phyloP scores from a whole-genome alignment of 2,888 invertebrate species.

The Monopis laevigella region DNA sequence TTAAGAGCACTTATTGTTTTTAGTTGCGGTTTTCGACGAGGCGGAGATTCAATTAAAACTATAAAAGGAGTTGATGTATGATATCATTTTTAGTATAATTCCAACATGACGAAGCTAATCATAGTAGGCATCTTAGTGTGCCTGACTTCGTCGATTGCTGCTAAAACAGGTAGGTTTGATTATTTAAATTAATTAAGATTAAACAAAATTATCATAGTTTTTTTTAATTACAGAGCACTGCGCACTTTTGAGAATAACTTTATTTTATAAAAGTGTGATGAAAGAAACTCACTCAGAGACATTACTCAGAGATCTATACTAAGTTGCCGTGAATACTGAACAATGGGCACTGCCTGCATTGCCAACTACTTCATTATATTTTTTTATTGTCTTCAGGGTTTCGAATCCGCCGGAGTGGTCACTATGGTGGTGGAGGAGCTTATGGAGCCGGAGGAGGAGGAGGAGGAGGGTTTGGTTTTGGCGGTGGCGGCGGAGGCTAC shows the following conservation, averaged over 20 bases:
- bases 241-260: too few relatives aligned
- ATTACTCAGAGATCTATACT: too few relatives aligned
- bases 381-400: background rate
- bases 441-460: slow-evolving; percentile 2
- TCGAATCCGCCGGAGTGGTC: slow-evolving; percentile 1
- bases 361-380: too few relatives aligned
- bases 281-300: too few relatives aligned
- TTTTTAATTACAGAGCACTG: too few relatives aligned
- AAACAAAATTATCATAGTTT: too few relatives aligned
- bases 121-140: background rate
- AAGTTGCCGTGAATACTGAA: too few relatives aligned
- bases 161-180: too few relatives aligned
- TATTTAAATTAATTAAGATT: too few relatives aligned
- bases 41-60: background rate
- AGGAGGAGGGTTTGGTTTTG: slow-evolving; percentile 23
- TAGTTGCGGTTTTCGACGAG: background rate
- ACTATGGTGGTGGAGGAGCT: slow-evolving; percentile 7
- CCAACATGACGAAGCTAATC: slow-evolving; percentile 2
- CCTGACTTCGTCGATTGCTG: too few relatives aligned
- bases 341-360: too few relatives aligned
- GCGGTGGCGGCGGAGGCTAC: slow-evolving; percentile 24
- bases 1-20: slow-evolving; percentile 1
- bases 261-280: too few relatives aligned
- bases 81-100: slow-evolving; percentile 8
- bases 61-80: slow-evolving; percentile 9